A percentile compares a stretch with the other conserved stretches of the same genome.
These are phyloP conservation scores for Anas acuta DNA, from an alignment of 2,797 vertebrate genomes.

Conservation along the genomic window DNA sequence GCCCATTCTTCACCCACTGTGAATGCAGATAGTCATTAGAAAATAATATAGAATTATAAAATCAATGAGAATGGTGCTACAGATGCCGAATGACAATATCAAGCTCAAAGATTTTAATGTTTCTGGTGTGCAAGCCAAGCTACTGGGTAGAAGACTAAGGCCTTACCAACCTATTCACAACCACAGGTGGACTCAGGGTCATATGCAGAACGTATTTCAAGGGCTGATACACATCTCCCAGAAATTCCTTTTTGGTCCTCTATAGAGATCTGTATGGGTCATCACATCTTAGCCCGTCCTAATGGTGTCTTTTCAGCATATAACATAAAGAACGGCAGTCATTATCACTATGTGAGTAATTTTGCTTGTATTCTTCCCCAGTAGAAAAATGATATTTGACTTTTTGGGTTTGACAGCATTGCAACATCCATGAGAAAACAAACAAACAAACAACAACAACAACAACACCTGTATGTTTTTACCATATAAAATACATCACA, in stretches of 20 bases:
- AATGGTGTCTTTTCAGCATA: neutral
- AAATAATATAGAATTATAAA: neutral
- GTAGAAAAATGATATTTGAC: neutral
- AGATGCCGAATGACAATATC: neutral
- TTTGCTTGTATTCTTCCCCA: neutral
- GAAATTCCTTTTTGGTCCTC: neutral
- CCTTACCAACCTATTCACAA: neutral
- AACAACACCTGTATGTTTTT: no score
- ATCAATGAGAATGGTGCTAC: neutral
- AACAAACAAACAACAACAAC: no score
- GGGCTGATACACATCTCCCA: neutral
- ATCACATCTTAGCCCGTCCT: neutral
- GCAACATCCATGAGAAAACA: neutral
- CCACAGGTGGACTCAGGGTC: neutral
- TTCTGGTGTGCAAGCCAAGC: neutral
- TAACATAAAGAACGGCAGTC: neutral
- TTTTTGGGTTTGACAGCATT: neutral
- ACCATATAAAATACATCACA: neutral
- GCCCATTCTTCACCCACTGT: no score
- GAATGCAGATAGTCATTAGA: neutral
- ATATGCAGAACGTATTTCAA: neutral
- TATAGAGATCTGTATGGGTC: neutral
- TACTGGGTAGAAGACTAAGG: neutral
- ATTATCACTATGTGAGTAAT: neutral
- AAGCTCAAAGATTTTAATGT: neutral